Base-by-base conservation (phyloP, 2,888 invertebrate species). In the Alentia gelatinosa region DNA sequence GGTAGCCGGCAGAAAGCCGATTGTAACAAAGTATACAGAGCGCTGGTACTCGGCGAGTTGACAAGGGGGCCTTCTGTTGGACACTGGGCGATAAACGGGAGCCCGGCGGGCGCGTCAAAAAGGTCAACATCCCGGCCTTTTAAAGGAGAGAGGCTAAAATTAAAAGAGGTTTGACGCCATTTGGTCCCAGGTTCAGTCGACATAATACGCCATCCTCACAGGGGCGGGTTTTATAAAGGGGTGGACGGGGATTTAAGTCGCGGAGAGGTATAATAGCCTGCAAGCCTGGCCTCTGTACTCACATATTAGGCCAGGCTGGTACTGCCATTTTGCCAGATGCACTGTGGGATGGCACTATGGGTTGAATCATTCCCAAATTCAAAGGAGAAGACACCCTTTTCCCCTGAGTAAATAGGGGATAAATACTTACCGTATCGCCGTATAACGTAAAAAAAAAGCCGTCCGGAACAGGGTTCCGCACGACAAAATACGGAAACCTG, bases 11-110 rank as follows among this genome's bases (percentile, higher is more conserved):
- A 39, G 79, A 39, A 79, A 79, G 79, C 79, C n/a, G 79, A 35
- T 39, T 79, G 79, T 35, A 35, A 79, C 79, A 37, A 19, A 79
- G 39, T 39, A 19, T 37, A 79, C 79, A 79, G 19, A 79, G 79
- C 39, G 12, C 5, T 79, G 79, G 35, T 35, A 79, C 37, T 9
- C 79, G 15, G 33, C 79, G 23, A 1, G 3, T 39, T 4, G 1
- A 79, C 79, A 79, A 33, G 79, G 79, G n/a, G 37, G 79, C 79
- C 79, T 39, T 39, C 79, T 79, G 79, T 79, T 79, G 37, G 39
- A 19, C 23, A 3, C 79, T 79, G 3, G 79, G 79, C 15, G 79
- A 39, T 3, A 79, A 79, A 79, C 79, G 19, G 1, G 12, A 12
- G 30, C 9, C 56, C 4, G 30, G 30, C n/a, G 12, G 1, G 68